phyloP scores from a whole-genome alignment of 2,113 vertebrate species.

The Cryptomyrus ogoouensis region DNA sequence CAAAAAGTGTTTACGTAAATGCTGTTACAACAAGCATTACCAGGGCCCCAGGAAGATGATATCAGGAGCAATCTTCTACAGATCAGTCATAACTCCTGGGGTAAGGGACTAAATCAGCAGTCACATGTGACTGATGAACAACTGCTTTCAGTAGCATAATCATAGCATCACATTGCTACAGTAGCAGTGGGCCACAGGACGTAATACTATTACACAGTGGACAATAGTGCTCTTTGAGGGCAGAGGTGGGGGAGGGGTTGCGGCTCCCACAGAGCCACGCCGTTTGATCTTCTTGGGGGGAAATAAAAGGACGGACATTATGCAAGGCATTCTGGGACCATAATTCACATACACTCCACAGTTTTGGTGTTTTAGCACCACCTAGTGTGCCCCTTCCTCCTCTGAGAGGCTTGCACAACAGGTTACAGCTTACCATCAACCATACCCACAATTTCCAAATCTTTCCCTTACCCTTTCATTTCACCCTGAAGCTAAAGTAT shows the following conservation, averaged over 20 bases:
- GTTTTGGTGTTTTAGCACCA: conserved; percentile 29
- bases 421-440: no score
- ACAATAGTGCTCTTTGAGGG: background rate
- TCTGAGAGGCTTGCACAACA: background rate
- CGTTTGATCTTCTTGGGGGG: background rate
- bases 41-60: background rate
- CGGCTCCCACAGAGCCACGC: background rate
- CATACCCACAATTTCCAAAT: background rate
- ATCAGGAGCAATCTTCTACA: background rate
- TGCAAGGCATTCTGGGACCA: background rate
- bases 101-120: background rate
- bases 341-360: background rate
- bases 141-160: background rate
- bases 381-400: conserved; percentile 26
- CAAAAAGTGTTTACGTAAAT: background rate
- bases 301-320: background rate
- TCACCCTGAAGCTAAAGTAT: background rate
- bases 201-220: background rate
- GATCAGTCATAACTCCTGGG: background rate
- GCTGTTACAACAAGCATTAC: background rate
- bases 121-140: background rate
- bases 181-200: background rate
- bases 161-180: background rate
- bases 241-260: background rate
- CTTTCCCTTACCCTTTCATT: background rate